phyloP scores from a whole-genome alignment of 2,797 vertebrate species.

The Bufotes viridis region DNA sequence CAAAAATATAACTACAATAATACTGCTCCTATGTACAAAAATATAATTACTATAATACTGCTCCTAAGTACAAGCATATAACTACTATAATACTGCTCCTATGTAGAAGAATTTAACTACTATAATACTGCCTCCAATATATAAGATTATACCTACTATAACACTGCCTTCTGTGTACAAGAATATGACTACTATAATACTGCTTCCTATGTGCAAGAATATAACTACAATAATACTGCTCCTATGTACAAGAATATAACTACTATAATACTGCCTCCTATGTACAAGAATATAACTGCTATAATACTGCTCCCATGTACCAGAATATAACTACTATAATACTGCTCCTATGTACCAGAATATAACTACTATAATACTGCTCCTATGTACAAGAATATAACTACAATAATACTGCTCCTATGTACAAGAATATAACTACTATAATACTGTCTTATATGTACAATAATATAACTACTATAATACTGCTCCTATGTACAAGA shows the following conservation, averaged over 20 bases:
- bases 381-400: conserved; percentile 6
- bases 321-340: conserved; percentile 8
- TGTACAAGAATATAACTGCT: conserved; percentile 9
- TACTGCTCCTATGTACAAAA: neutral
- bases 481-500: neutral
- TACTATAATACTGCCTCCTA: conserved; percentile 13
- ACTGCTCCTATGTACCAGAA: neutral
- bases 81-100: neutral
- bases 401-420: neutral
- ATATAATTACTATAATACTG: conserved; percentile 14
- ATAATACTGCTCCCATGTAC: neutral
- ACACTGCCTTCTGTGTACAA: neutral
- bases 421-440: conserved; percentile 1
- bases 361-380: conserved; percentile 16
- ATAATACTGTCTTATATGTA: neutral
- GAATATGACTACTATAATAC: neutral
- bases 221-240: conserved; percentile 10
- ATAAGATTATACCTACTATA: neutral
- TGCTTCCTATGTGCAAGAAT: conserved; percentile 9
- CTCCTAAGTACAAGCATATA: neutral
- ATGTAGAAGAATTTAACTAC: neutral
- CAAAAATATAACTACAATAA: neutral
- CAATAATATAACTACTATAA: conserved; percentile 6
- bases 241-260: conserved; percentile 21
- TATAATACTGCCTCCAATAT: neutral